Evolutionary conservation across 1,140 invertebrate species (phyloP).

Genomic region (Drosophila pachea): DNA sequence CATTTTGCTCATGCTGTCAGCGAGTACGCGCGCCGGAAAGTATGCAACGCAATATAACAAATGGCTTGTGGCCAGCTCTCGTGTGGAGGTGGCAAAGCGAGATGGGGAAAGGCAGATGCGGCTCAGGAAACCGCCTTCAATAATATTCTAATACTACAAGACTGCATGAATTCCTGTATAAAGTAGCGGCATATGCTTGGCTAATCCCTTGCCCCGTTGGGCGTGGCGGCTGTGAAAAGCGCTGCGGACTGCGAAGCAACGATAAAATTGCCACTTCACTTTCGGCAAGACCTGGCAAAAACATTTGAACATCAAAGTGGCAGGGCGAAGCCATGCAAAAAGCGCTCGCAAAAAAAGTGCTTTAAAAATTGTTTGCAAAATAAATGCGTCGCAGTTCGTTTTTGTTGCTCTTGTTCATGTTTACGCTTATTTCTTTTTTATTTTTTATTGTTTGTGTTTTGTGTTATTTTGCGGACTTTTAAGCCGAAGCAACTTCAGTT

Average conservation of each 20-base stretch:
- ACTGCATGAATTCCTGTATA: conserved; percentile 43
- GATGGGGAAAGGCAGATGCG: too few relatives aligned
- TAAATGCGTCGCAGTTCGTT: conserved; percentile 20
- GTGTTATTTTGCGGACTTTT: not conserved
- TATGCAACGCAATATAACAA: conserved; percentile 64
- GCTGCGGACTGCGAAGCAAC: not conserved
- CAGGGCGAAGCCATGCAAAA: conserved; percentile 1
- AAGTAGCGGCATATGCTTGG: conserved; percentile 17
- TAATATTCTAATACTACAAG: conserved; percentile 55
- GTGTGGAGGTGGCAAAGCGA: too few relatives aligned
- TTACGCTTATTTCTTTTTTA: not conserved
- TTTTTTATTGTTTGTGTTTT: conserved; percentile 19
- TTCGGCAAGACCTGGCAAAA: conserved; percentile 31
- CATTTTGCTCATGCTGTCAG: conserved; percentile 70
- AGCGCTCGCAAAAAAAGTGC: conserved; percentile 5
- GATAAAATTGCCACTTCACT: conserved; percentile 37
- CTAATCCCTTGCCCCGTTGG: conserved; percentile 37
- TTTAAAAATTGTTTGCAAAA: conserved; percentile 44
- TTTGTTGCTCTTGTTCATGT: conserved; percentile 3
- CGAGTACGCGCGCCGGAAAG: conserved; percentile 55
- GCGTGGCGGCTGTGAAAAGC: not conserved
- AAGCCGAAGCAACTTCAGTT: conserved; percentile 1
- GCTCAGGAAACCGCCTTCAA: conserved; percentile 37
- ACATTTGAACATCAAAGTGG: conserved; percentile 65
- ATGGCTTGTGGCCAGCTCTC: conserved; percentile 58